Evolutionary conservation across 2,113 vertebrate species (phyloP).

Genomic region (Rhombomys opimus): DNA sequence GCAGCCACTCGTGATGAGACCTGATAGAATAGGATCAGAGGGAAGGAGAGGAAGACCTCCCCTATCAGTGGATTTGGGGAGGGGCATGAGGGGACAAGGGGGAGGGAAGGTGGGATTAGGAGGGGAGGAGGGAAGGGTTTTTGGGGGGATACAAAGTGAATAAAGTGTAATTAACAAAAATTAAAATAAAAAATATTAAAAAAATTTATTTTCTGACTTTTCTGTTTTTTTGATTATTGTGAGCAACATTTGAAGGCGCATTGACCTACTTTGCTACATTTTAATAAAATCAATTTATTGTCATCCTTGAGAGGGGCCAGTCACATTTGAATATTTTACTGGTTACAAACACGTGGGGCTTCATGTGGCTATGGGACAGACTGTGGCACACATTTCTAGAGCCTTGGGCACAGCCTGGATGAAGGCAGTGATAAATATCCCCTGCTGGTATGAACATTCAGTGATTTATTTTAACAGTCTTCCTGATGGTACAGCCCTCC

Average conservation of each 20-base stretch:
- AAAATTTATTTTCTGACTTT: neutral
- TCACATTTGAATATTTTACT: neutral
- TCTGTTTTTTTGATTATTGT: neutral
- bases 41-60: no score
- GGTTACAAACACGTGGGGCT: constrained; percentile 38
- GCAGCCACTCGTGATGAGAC: no score
- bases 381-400: neutral
- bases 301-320: neutral
- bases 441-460: neutral
- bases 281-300: constrained; percentile 41
- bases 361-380: neutral
- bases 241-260: neutral
- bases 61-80: no score
- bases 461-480: constrained; percentile 25
- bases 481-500: neutral
- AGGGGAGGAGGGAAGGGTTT: no score
- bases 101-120: no score
- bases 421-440: constrained; percentile 11
- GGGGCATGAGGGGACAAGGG: no score
- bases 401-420: neutral
- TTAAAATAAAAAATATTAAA: no score
- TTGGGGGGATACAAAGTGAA: no score
- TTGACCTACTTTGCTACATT: neutral
- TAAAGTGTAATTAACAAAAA: no score
- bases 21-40: no score